These are phyloP conservation scores for Ferdinandea cuprea DNA, from an alignment of 2,888 invertebrate species.

Conservation along the genomic window DNA sequence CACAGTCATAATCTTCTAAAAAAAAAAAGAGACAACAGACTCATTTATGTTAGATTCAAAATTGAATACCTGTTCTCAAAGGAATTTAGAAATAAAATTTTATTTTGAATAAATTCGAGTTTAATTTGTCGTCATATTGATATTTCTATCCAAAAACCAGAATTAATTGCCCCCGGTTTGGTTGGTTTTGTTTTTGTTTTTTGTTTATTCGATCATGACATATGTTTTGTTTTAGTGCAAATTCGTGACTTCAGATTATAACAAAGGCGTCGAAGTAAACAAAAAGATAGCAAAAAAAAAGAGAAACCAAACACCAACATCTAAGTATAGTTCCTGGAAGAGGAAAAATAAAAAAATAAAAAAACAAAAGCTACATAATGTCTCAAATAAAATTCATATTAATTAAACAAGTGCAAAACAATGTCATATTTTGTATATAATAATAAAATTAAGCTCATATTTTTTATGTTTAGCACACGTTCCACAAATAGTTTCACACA, in stretches of 20 bases:
- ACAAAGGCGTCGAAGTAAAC: background rate
- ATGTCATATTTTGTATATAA: constrained; percentile 46
- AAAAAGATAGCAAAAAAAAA: background rate
- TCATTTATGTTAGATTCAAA: background rate
- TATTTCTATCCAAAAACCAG: constrained; percentile 3
- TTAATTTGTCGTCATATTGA: constrained; percentile 19
- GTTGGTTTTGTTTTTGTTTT: background rate
- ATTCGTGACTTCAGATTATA: constrained; percentile 22
- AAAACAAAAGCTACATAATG: background rate
- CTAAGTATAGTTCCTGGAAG: constrained; percentile 10
- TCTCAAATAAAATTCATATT: constrained; percentile 6
- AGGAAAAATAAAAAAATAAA: background rate
- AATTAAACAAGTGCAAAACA: constrained; percentile 47
- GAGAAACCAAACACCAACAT: background rate
- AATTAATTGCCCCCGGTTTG: constrained; percentile 6
- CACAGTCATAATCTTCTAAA: background rate
- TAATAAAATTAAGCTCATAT: constrained; percentile 10
- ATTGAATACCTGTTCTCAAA: constrained; percentile 21
- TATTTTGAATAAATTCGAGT: constrained; percentile 9
- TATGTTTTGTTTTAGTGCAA: constrained; percentile 21
- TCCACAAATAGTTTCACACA: constrained; percentile 66
- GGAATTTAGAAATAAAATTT: background rate
- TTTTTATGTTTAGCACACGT: constrained; percentile 55
- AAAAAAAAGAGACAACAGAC: background rate
- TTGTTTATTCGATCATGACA: background rate